Conservation (phyloP, 2,797 vertebrate species). For the Enteromius afrohamiltoni region DNA sequence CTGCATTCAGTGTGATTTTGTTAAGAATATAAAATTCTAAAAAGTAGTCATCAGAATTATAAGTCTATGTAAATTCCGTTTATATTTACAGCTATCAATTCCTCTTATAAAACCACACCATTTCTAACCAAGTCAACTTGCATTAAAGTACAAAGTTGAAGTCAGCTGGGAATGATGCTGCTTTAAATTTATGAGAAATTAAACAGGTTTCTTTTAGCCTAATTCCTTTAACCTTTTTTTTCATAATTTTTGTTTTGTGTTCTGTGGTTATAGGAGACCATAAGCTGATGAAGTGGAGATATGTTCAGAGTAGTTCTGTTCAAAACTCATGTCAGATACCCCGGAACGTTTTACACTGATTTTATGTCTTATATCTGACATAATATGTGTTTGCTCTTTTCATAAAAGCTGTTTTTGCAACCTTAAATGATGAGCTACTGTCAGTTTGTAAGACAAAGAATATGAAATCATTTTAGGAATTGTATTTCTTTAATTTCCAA, state of each 20-base stretch:
- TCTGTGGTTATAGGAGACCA: constrained; percentile 39
- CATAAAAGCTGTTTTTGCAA: background rate
- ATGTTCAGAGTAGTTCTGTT: constrained; percentile 20
- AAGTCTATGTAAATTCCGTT: background rate
- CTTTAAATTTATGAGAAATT: background rate
- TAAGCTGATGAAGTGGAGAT: constrained; percentile 7
- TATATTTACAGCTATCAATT: background rate
- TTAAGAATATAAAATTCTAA: background rate
- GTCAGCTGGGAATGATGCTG: background rate
- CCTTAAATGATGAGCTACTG: background rate
- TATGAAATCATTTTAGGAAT: background rate
- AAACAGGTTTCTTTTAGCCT: background rate
- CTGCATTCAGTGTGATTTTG: background rate
- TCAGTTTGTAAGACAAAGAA: background rate
- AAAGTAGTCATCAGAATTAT: background rate
- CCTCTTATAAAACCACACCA: background rate
- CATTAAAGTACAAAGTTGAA: background rate
- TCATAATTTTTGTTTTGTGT: background rate
- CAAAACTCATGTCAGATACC: background rate
- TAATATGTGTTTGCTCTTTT: constrained; percentile 28
- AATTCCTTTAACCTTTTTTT: background rate
- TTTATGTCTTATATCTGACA: background rate
- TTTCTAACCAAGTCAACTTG: background rate
- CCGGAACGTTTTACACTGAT: background rate
- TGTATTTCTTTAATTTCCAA: constrained; percentile 19